Base-by-base conservation (phyloP, 1,140 invertebrate species). In the Meteorus sp. region DNA sequence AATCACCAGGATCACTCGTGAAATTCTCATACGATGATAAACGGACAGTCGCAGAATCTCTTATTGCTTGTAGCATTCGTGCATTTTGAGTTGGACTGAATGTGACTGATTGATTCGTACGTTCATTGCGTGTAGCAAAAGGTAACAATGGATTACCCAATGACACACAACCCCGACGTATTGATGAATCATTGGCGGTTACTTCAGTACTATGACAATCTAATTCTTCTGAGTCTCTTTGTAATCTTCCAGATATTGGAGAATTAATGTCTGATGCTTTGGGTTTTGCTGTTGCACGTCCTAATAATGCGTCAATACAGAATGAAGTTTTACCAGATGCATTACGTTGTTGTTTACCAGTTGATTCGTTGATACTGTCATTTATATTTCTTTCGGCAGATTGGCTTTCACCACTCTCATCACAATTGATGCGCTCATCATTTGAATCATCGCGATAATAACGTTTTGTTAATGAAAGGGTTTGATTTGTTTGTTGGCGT, bases 281-380 rank as follows among this genome's bases (percentile, higher is more conserved):
- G 15, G 60, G 51, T 64, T 57, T 61, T 63, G 52, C 54, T 59
- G 56, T 13, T 60, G 59, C 25, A 65, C 72, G 66, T 3, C 77
- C 85, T 9, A 88, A 65, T n/a, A 88, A 69, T 0, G 86, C 86
- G 47, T 88, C 86, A 51, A 88, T 88, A 65, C 86, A 88, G 65
- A 88, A 88, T 0, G 86, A 87, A 7, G 82, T 84, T 51, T 84
- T 85, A 2, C 73, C 71, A 5, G 65, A 47, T 2, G 69, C 59
- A 65, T 19, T 54, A 64, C 20, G 29, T 44, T 29, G 48, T 58
- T 43, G 61, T 23, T 17, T 19, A 58, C 63, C 33, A 53, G 56
- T 37, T 60, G 69, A 17, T 56, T 68, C 9, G 59, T 47, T 45
- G 56, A 48, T 0, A 25, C 51, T 33, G 47, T 43, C 11, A 64